phyloP scores from a whole-genome alignment of 1,140 invertebrate species.

The Pentalonia nigronervosa region DNA sequence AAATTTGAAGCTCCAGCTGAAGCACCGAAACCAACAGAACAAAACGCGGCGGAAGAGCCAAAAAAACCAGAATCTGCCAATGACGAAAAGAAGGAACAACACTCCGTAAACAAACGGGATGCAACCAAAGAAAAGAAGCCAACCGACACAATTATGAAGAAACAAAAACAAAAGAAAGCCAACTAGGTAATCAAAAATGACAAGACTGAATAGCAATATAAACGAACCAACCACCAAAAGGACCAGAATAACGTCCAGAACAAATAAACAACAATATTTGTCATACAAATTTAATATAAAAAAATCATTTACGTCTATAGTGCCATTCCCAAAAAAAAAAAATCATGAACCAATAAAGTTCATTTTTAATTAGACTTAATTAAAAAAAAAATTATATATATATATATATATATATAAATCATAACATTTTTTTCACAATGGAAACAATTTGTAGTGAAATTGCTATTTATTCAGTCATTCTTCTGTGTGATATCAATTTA shows the following conservation, averaged over 20 bases:
- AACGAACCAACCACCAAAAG: slow-evolving; percentile 45
- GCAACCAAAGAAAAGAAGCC: slow-evolving; percentile 14
- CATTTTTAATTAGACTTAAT: slow-evolving; percentile 41
- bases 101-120: slow-evolving; percentile 52
- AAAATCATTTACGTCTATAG: slow-evolving; percentile 41
- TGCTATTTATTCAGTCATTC: slow-evolving; percentile 58
- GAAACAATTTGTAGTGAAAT: slow-evolving; percentile 50
- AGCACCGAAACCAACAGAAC: slow-evolving; percentile 28
- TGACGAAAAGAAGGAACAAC: slow-evolving; percentile 59
- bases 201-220: slow-evolving; percentile 57
- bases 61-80: slow-evolving; percentile 9
- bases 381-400: not conserved
- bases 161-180: slow-evolving; percentile 43
- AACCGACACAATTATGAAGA: slow-evolving; percentile 39
- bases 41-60: slow-evolving; percentile 1
- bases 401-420: slow-evolving; percentile 15
- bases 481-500: slow-evolving; percentile 57
- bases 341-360: slow-evolving; percentile 18
- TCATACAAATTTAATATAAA: slow-evolving; percentile 27
- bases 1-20: slow-evolving; percentile 13
- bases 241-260: slow-evolving; percentile 37
- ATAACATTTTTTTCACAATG: slow-evolving; percentile 37
- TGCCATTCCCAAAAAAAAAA: slow-evolving; percentile 24
- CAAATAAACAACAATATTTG: slow-evolving; percentile 39
- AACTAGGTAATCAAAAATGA: slow-evolving; percentile 43